A percentile compares a stretch with the other conserved stretches of the same genome.
Evolutionary conservation across 2,113 vertebrate genomes (phyloP).

Genomic region (Uria lomvia): DNA sequence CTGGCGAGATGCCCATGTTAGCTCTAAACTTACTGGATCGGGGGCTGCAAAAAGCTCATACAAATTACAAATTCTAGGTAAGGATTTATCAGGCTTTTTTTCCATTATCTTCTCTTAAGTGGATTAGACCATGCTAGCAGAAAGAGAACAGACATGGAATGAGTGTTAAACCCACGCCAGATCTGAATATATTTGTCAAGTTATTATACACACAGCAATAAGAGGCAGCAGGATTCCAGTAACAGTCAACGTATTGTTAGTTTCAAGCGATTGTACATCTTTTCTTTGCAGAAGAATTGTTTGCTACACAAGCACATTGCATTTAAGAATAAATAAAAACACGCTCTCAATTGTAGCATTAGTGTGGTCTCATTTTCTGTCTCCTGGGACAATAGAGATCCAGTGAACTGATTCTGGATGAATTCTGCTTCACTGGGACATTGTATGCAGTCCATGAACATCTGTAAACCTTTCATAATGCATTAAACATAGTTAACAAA

Average conservation of each 20-base stretch:
- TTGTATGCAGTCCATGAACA: not conserved
- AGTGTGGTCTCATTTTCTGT: not conserved
- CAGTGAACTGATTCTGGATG: not conserved
- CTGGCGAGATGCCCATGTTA: not conserved
- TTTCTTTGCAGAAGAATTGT: conserved; percentile 1
- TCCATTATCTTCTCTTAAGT: conserved; percentile 36
- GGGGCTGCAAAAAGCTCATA: not conserved
- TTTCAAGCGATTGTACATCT: not conserved
- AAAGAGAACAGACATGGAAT: not conserved
- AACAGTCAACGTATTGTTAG: not conserved
- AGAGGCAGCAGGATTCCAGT: conserved; percentile 34
- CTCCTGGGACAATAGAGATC: not conserved
- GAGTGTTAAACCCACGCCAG: not conserved
- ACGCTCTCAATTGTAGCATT: not conserved
- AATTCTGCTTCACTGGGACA: not conserved
- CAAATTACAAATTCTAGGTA: not conserved
- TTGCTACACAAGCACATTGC: not conserved
- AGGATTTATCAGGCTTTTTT: conserved; percentile 11
- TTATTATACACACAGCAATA: not conserved
- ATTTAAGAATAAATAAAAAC: conserved; percentile 43
- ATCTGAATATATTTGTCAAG: conserved; percentile 9
- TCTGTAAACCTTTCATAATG: not conserved
- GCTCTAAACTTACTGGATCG: not conserved
- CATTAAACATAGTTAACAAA: not conserved
- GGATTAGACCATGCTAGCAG: conserved; percentile 3